phyloP scores from a whole-genome alignment of 2,113 vertebrate genomes.

The Erpornis zantholeuca region DNA sequence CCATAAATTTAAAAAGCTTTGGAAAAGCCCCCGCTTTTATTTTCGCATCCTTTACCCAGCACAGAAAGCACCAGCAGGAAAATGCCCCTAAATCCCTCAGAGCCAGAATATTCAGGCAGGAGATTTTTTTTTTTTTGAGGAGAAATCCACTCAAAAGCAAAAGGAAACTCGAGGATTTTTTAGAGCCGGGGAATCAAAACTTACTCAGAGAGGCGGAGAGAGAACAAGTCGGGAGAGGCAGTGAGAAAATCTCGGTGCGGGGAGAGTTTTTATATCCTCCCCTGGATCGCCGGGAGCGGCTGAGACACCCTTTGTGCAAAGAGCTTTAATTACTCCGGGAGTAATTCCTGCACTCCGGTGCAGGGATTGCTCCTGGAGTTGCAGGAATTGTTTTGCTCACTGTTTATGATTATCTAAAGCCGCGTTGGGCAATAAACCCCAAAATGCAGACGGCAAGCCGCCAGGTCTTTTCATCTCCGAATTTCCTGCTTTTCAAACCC shows the following conservation, averaged over 20 bases:
- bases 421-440: background rate
- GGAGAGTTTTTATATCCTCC: constrained; percentile 3
- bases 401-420: constrained; percentile 7
- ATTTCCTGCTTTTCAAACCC: background rate
- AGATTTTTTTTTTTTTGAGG: background rate
- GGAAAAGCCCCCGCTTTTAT: background rate
- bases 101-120: background rate
- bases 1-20: background rate
- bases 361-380: background rate
- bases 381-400: constrained; percentile 12
- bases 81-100: background rate
- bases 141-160: background rate
- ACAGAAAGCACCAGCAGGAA: background rate
- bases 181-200: background rate
- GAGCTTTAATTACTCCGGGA: background rate
- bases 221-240: background rate
- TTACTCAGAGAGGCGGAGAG: constrained; percentile 51
- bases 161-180: background rate
- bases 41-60: background rate
- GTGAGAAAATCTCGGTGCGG: fast-evolving
- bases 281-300: background rate
- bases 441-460: background rate
- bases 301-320: constrained; percentile 8
- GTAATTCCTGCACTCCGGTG: background rate
- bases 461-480: constrained; percentile 7